Base-by-base conservation (phyloP, 2,888 invertebrate genomes). In the Strigamia crassipes region DNA sequence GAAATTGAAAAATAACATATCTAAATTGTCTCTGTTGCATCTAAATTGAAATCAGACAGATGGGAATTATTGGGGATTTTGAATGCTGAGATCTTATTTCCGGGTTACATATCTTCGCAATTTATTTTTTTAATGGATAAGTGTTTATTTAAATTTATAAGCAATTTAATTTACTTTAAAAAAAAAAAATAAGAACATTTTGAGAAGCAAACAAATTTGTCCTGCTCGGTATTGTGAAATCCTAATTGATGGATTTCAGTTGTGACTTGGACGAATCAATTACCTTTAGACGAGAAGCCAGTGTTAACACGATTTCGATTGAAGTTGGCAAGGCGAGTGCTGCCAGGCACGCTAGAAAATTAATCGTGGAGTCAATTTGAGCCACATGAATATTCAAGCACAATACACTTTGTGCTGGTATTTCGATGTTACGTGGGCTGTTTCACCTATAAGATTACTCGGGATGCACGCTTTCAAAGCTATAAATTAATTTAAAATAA, bases 261-360 rank as follows among this genome's bases (percentile, higher is more conserved):
- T 73, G 73, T 73, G 73, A 73, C 73, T 73, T 12, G 73, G 73
- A 73, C 73, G 73, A 73, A 73, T 73, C 73, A 73, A 73, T 73
- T 73, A 73, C 73, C 73, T 73, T 73, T n/a, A 73, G 56, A 56
- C 18, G 56, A 56, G 31, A 73, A 73, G 27, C 73, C 73, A 73
- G 27, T 73, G 73, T 31, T 73, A 73, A 73, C 73, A 73, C 15
- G 73, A 31, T 73, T 56, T 73, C 73, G 73, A 73, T 73, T 73
- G 73, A 73, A 27, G 73, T 31, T 27, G 73, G 73, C 73, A 73
- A 27, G 73, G 73, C 12, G 73, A 73, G 27, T 13, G 73, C 73
- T 73, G 27, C 73, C 27, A 31, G 73, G 27, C 31, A 12, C 31
- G 73, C 15, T 27, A 31, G 73, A 73, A 73, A 73, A 73, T 73